Evolutionary conservation across 2,113 vertebrate genomes (phyloP), one percentile per base, ranked within the genome.

Genomic region (Psophia crepitans): DNA sequence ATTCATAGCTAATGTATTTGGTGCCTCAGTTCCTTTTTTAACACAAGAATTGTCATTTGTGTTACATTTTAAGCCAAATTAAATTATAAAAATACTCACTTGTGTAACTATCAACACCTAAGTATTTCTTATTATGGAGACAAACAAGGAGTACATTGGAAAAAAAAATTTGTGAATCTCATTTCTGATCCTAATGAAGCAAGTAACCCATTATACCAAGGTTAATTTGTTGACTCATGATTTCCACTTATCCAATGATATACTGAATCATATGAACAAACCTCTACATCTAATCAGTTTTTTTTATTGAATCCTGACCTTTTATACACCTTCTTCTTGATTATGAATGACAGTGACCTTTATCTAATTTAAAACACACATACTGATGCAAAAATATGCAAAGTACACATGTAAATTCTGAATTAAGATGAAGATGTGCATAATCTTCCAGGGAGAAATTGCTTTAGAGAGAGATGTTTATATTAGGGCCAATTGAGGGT

Each of bases 301-400:
- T 93, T 98, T 98, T 97, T 97, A 98, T 97, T 97, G 97, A 98
- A 98, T 98, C 98, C 96, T 98, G 98, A 98, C 98, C 98, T 98
- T 98, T 98, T 97, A 98, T 98, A 95, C 94, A 97, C 97, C 96
- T 98, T 98, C 97, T 84, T 97, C 97, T 98, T 98, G 98, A 98
- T 98, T 98, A 97, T 98, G 98, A 98, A 98, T 98, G 98, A 98
- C 97, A 98, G 98, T 98, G 98, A 98, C 98, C 98, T 98, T 98
- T 98, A 97, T 98, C 96, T 98, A 98, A 98, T 98, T 98, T 98
- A 98, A 98, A 98, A 97, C 95, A 98, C 97, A 98, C 90, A 97
- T 96, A 97, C 97, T 98, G 96, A 98, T 98, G 98, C 98, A 98
- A 98, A 98, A 98, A 98, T 98, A 98, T 98, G 98, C 98, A 98